A percentile compares a stretch with the other conserved stretches of the same genome.
Evolutionary conservation across 2,113 vertebrate genomes (phyloP).

Genomic region (Spermophilus dauricus): DNA sequence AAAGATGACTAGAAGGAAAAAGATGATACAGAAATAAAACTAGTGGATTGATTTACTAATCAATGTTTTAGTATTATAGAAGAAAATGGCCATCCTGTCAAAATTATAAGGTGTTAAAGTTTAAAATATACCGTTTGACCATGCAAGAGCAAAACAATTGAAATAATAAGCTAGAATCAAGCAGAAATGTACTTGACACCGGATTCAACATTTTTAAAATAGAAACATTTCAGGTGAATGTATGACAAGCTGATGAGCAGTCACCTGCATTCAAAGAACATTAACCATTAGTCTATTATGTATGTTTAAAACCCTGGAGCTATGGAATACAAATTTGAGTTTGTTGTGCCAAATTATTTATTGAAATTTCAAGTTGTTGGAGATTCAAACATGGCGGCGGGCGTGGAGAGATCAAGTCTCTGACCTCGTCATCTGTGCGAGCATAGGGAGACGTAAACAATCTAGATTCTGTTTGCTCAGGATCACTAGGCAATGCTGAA

Average conservation of each 20-base stretch:
- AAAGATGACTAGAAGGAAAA: constrained; percentile 40
- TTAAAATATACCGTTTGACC: neutral
- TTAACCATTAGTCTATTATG: neutral
- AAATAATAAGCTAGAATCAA: neutral
- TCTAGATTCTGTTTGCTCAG: too few relatives aligned
- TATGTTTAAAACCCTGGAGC: neutral
- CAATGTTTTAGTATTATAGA: neutral
- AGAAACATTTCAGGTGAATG: neutral
- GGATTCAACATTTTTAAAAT: neutral
- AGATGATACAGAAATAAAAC: constrained; percentile 11
- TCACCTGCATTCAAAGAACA: neutral
- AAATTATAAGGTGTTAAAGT: constrained; percentile 2
- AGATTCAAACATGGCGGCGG: too few relatives aligned
- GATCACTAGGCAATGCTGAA: too few relatives aligned
- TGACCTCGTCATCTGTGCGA: too few relatives aligned
- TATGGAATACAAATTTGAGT: neutral
- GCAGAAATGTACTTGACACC: neutral
- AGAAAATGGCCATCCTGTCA: neutral
- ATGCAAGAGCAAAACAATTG: neutral
- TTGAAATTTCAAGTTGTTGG: neutral
- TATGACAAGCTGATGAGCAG: neutral
- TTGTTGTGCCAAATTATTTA: neutral
- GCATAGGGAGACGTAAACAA: too few relatives aligned
- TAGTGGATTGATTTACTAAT: neutral
- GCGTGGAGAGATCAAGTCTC: too few relatives aligned